A percentile compares a stretch with the other conserved stretches of the same genome.
Conservation (phyloP, 1,140 invertebrate genomes). For the Drosophila arizonae region DNA sequence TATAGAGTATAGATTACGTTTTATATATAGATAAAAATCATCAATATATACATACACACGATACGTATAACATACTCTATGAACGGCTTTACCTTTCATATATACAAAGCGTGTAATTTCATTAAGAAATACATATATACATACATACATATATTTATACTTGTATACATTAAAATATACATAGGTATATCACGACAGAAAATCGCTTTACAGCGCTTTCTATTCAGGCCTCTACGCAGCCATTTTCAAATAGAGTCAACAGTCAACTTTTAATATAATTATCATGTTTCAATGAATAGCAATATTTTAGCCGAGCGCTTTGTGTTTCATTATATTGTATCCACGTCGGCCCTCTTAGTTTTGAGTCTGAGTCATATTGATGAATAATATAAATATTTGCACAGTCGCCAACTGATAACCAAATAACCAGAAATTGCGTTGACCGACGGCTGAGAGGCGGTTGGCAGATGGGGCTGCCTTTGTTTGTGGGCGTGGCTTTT, state of each 20-base stretch:
- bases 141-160: background rate
- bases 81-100: no score
- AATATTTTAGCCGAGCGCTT: background rate
- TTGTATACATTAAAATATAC: no score
- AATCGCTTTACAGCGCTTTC: constrained; percentile 8
- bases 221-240: background rate
- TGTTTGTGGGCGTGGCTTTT: background rate
- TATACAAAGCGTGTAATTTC: background rate
- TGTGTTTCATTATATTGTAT: background rate
- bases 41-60: no score
- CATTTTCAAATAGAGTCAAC: background rate
- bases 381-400: constrained; percentile 50
- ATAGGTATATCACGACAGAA: background rate
- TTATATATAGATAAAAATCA: no score
- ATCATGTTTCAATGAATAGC: constrained; percentile 25
- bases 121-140: background rate
- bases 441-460: background rate
- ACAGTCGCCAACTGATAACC: constrained; percentile 41
- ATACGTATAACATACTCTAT: no score
- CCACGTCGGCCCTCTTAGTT: constrained; percentile 6
- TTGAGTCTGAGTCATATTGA: constrained; percentile 30
- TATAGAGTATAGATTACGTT: no score
- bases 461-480: background rate
- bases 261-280: constrained; percentile 35
- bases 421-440: constrained; percentile 11